phyloP scores from a whole-genome alignment of 2,113 vertebrate genomes.

The Archocentrus centrarchus region DNA sequence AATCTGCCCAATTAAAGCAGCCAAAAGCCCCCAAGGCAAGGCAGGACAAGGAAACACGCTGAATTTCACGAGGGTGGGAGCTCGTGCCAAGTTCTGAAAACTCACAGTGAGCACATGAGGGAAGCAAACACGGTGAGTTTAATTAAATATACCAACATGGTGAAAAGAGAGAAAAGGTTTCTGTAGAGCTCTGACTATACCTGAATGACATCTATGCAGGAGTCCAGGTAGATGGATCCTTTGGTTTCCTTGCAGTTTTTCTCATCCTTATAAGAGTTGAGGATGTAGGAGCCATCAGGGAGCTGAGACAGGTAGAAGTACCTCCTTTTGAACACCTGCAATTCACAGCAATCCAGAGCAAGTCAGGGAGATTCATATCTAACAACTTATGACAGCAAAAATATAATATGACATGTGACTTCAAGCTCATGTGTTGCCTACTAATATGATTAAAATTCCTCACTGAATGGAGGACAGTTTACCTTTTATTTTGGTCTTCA shows the following conservation, averaged over 20 bases:
- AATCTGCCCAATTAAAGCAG: slow-evolving; percentile 34
- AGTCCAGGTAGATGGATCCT: slow-evolving; percentile 96
- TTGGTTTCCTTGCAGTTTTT: slow-evolving; percentile 97
- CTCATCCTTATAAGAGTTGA: slow-evolving; percentile 98
- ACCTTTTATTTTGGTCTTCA: no score
- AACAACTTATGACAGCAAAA: background rate
- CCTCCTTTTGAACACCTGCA: slow-evolving; percentile 94
- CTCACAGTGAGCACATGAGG: background rate
- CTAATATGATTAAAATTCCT: background rate
- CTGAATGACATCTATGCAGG: slow-evolving; percentile 95
- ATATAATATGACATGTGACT: background rate
- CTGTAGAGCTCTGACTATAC: slow-evolving; percentile 64
- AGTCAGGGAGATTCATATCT: background rate
- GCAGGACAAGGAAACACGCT: background rate
- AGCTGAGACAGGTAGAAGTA: slow-evolving; percentile 98
- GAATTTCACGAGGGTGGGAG: slow-evolving; percentile 20
- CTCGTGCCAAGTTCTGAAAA: slow-evolving; percentile 23
- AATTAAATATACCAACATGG: background rate
- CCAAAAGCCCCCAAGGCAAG: slow-evolving; percentile 25
- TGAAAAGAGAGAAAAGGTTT: background rate
- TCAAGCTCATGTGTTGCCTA: background rate
- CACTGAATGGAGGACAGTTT: background rate
- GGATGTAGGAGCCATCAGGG: slow-evolving; percentile 95
- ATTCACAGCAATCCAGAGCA: background rate
- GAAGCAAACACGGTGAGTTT: background rate